Evolutionary conservation across 2,113 vertebrate species (phyloP).

Genomic region (Tragulus kanchil): DNA sequence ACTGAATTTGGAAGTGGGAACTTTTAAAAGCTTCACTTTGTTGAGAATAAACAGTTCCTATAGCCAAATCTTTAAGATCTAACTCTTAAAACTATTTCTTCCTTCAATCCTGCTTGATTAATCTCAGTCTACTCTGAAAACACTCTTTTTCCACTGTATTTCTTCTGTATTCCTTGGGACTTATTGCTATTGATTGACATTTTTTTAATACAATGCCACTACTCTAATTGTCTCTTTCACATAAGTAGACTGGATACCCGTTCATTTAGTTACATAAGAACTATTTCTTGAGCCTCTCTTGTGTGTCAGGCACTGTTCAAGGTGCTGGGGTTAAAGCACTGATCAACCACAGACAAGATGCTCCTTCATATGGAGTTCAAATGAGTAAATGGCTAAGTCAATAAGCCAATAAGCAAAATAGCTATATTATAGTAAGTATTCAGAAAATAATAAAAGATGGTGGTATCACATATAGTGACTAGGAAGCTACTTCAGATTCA

Average conservation of each 20-base stretch:
- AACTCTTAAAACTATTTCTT: slow-evolving; percentile 32
- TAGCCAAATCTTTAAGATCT: background rate
- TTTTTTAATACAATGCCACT: background rate
- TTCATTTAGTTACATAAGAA: slow-evolving; percentile 19
- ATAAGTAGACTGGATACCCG: background rate
- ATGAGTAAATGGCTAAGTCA: background rate
- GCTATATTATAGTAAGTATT: background rate
- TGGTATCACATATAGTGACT: background rate
- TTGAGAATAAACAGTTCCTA: slow-evolving; percentile 49
- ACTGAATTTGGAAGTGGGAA: slow-evolving; percentile 33
- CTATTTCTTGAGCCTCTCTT: background rate
- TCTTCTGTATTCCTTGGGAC: background rate
- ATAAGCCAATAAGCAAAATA: background rate
- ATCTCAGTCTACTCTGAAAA: background rate
- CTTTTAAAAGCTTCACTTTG: slow-evolving; percentile 43
- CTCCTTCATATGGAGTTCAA: background rate
- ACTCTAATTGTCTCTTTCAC: background rate
- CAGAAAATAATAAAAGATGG: background rate
- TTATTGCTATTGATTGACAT: background rate
- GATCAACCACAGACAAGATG: background rate
- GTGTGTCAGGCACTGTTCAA: background rate
- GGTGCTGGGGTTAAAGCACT: background rate
- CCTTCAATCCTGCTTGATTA: slow-evolving; percentile 42
- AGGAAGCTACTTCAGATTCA: background rate
- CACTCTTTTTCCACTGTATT: background rate